Base-by-base conservation (phyloP, 1,140 invertebrate species). In the Agrypnia vestita region DNA sequence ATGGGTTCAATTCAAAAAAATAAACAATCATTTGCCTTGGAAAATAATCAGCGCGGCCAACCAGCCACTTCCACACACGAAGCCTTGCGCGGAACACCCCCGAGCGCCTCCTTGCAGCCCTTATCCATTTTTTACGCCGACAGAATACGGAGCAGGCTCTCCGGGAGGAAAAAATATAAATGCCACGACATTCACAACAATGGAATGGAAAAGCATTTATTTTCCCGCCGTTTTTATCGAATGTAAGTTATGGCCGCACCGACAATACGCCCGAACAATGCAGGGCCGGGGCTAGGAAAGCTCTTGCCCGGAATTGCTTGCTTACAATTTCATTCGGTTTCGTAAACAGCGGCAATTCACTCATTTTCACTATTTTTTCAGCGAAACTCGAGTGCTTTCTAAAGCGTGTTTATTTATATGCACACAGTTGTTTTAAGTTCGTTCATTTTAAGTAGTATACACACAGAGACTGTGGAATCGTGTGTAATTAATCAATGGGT, bases 121-220 rank as follows among this genome's bases (percentile, higher is more conserved):
- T 73, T 62, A 80, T 79, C 77, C 79, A 83, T 83, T 83, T 81
- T 83, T 83, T 83, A 83, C 82, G 82, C 81, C 79, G 53, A 72
- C 55, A 44, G 82, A 83, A 83, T 83, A 73, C 55, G 61, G 76
- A 78, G 71, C 43, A 77, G 59, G 55, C 44, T 49, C 17, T 49
- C 59, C 76, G 75, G 72, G 17, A 79, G 51, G 46, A 64, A 80
- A 82, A 80, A 80, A 83, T 83, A 79, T 76, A 83, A 83, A 83
- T 83, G 77, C 56, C 72, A 53, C 79, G 79, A 79, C 79, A 76
- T 74, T 64, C 77, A 72, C 72, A 62, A 83, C 82, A 83, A 81
- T 80, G 78, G 71, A 76, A 80, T 67, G 82, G 79, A 80, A 80
- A 83, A 75, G 79, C 82, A 83, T 83, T 82, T 83, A 83, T 83